Evolutionary conservation across 2,888 invertebrate genomes (phyloP), one percentile per base, ranked within the genome.

Genomic region (Cancer borealis): DNA sequence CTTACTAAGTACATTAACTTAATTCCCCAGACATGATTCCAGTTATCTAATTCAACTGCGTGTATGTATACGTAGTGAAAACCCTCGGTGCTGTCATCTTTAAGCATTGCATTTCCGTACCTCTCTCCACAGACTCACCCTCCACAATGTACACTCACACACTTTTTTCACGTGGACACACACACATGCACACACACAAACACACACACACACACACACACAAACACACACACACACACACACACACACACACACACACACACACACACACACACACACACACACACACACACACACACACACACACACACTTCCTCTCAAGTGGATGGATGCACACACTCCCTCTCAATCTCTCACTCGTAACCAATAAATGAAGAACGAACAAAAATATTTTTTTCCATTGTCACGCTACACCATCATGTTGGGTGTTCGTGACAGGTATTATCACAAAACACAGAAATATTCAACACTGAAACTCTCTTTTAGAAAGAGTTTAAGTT

Each of bases 201-300:
- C 66, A 73, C 73, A 73, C 73, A 73, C 73, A 73, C 73, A 73
- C 73, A 73, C 73, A 73, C 73, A 73, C 73, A 73, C 73, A 73
- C 73, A 73, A 21, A 73, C 73, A 73, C 73, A 73, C 73, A 73
- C 73, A 73, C 73, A 73, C 73, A 21, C 73, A 73, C 73, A 73
- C 73, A 73, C 73, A 73, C 73, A 60, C 73, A 73, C 73, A 26
- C 73, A 73, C 73, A 73, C 73, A 73, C 73, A 73, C 73, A 73
- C 60, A 60, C 60, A 60, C 60, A 54, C 54, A 54, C 54, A 54
- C 54, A 54, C 54, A 54, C 54, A 54, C 54, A 54, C 8, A 4
- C 2, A 54, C 8, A 54, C 54, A 6, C 54, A 54, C 54, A 54
- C 54, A n/a, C n/a, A n/a, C n/a, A n/a, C n/a, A n/a, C n/a, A n/a